Evolutionary conservation across 1,140 invertebrate species (phyloP).

Genomic region (Coenobita brevimanus): DNA sequence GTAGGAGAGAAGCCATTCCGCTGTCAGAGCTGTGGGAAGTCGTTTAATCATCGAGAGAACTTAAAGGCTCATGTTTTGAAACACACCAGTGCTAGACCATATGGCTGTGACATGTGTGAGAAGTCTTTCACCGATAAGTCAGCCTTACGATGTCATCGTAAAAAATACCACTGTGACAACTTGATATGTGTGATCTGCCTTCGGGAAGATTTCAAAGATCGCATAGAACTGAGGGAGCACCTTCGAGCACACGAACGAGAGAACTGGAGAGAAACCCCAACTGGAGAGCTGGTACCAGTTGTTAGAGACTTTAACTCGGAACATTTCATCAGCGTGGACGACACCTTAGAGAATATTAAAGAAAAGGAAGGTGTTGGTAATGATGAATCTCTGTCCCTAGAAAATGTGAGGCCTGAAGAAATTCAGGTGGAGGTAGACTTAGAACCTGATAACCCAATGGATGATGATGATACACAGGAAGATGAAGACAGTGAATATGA

Average conservation of each 20-base stretch:
- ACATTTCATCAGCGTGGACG: constrained; percentile 7
- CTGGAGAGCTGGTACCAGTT: constrained; percentile 37
- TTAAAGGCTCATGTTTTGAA: constrained; percentile 46
- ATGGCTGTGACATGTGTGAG: constrained; percentile 38
- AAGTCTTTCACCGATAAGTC: constrained; percentile 48
- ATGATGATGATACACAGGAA: not conserved
- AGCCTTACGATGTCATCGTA: constrained; percentile 51
- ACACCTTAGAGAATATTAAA: not conserved
- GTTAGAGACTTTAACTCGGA: not conserved
- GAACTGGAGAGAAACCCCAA: constrained; percentile 50
- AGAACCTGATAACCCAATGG: not conserved
- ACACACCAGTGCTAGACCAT: constrained; percentile 50
- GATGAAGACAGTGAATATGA: not conserved
- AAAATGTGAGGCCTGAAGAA: no score
- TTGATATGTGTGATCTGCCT: constrained; percentile 53
- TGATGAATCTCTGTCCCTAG: no score
- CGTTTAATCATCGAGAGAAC: constrained; percentile 42
- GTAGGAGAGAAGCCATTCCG: constrained; percentile 56
- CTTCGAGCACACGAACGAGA: constrained; percentile 51
- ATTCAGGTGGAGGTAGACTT: no score
- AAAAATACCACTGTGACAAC: constrained; percentile 49
- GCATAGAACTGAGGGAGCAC: constrained; percentile 57
- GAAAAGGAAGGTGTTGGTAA: no score
- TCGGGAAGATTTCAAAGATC: constrained; percentile 54
- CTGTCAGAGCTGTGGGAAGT: constrained; percentile 58